phyloP scores from a whole-genome alignment of 2,797 vertebrate species.

The Bucorvus abyssinicus region DNA sequence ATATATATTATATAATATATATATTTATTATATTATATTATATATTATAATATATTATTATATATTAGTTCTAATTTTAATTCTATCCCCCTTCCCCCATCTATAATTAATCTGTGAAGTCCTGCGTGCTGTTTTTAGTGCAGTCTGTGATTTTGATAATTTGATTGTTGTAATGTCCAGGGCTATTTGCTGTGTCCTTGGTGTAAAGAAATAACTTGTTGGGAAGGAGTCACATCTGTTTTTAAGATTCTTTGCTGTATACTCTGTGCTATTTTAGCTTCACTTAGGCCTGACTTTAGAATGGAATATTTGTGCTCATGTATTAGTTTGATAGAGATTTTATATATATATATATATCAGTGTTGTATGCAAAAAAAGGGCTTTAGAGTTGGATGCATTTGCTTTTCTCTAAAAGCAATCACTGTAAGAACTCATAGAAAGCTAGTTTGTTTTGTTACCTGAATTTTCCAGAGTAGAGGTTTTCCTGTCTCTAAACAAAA shows the following conservation, averaged over 20 bases:
- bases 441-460: background rate
- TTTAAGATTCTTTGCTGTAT: background rate
- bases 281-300: background rate
- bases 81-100: background rate
- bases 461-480: background rate
- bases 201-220: background rate
- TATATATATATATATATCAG: background rate
- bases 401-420: background rate
- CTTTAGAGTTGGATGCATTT: background rate
- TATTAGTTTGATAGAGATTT: background rate
- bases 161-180: background rate
- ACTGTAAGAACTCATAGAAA: background rate
- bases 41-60: background rate
- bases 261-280: background rate
- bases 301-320: background rate
- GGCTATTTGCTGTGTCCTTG: background rate
- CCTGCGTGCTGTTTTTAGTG: background rate
- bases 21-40: too few relatives aligned
- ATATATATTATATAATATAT: too few relatives aligned
- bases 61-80: background rate
- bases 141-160: background rate
- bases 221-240: background rate
- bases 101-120: background rate
- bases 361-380: background rate
- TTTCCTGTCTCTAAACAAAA: background rate